phyloP scores from a whole-genome alignment of 2,113 vertebrate genomes.

The Sialia sialis region DNA sequence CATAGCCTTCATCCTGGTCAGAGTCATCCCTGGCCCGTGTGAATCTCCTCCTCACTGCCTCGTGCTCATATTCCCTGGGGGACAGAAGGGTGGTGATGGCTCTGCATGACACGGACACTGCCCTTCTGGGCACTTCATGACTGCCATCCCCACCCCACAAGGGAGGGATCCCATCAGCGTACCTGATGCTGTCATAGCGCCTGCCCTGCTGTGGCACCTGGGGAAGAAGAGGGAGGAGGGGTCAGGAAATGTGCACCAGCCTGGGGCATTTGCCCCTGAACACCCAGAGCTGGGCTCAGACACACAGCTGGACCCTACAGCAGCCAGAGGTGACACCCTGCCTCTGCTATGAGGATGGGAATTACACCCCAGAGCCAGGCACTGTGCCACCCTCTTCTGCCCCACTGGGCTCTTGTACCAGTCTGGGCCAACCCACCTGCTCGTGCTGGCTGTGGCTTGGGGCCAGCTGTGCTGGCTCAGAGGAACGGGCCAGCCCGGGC shows the following conservation, averaged over 20 bases:
- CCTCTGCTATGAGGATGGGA: background rate
- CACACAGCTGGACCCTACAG: background rate
- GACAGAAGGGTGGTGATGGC: background rate
- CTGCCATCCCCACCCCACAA: background rate
- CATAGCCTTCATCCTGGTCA: slow-evolving; percentile 72
- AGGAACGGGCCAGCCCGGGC: slow-evolving; percentile 68
- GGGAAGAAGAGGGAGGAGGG: background rate
- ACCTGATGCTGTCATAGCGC: slow-evolving; percentile 42
- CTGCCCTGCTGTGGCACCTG: background rate
- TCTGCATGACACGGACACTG: background rate
- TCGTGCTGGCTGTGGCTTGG: background rate
- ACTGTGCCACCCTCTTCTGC: background rate
- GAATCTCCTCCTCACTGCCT: slow-evolving; percentile 83
- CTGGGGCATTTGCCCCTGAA: rapidly evolving
- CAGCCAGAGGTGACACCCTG: background rate
- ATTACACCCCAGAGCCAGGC: rapidly evolving
- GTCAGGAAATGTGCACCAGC: background rate
- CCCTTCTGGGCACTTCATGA: rapidly evolving
- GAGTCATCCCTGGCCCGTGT: slow-evolving; percentile 84
- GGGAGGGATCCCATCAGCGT: background rate
- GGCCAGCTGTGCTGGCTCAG: slow-evolving; percentile 38
- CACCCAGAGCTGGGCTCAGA: background rate
- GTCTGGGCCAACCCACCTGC: background rate
- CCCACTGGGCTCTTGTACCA: background rate
- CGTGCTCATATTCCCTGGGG: slow-evolving; percentile 76